Conservation (phyloP, 1,140 invertebrate genomes). For the Oedothorax gibbosus region DNA sequence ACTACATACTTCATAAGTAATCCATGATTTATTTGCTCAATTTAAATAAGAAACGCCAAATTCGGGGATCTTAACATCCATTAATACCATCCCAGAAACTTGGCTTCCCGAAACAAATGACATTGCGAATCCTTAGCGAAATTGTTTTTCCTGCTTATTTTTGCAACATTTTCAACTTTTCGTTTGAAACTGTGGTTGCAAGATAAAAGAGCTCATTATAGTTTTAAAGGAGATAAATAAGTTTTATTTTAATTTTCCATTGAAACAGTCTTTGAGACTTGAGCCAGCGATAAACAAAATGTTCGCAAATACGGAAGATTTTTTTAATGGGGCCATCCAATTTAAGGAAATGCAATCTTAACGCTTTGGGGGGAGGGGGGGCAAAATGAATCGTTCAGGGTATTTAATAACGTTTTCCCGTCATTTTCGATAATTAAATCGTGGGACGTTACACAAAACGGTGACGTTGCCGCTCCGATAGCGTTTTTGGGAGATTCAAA, state of each 20-base stretch:
- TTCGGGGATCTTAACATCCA: too few species aligned
- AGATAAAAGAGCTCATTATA: conserved; percentile 52
- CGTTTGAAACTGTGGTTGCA: background rate
- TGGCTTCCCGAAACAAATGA: background rate
- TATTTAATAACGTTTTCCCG: conserved; percentile 60
- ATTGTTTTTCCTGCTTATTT: conserved; percentile 8
- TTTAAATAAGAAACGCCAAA: too few species aligned
- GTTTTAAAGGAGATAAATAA: conserved; percentile 44
- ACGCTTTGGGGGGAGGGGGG: conserved; percentile 44
- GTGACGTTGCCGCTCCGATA: conserved; percentile 50
- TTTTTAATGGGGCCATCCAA: conserved; percentile 54
- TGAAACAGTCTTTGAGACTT: conserved; percentile 6
- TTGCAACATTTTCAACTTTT: background rate
- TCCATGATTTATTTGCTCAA: too few species aligned
- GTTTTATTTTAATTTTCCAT: conserved; percentile 36
- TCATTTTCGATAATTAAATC: conserved; percentile 61
- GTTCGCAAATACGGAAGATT: conserved; percentile 12
- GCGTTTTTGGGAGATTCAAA: conserved; percentile 55
- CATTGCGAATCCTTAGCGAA: background rate
- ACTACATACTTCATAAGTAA: too few species aligned
- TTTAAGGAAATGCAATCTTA: conserved; percentile 59
- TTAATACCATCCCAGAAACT: too few species aligned
- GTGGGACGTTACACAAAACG: conserved; percentile 34
- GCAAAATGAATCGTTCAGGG: conserved; percentile 41
- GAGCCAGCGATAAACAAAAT: conserved; percentile 36